Evolutionary conservation across 92 coral and sea anemone species (phyloP).

Genomic region (Phenganax stokvisi): DNA sequence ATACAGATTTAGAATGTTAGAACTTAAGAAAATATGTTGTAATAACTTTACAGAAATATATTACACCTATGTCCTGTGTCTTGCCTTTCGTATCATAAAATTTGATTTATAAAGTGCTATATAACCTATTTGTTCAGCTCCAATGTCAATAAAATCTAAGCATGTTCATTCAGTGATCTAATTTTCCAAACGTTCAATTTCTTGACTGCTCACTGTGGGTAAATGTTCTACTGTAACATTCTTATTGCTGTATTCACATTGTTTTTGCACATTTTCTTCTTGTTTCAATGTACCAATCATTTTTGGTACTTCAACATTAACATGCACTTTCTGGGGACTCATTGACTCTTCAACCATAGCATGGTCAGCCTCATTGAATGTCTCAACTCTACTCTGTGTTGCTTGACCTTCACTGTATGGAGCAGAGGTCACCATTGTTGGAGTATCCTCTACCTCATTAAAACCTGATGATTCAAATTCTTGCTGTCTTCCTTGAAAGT

Average conservation of each 20-base stretch:
- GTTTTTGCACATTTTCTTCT: constrained; percentile 2
- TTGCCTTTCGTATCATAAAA: too few species aligned
- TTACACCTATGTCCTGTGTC: too few species aligned
- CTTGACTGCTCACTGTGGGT: background rate
- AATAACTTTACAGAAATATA: too few species aligned
- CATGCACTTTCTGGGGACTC: too few species aligned
- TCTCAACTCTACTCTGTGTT: background rate
- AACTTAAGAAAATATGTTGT: too few species aligned
- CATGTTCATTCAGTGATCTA: too few species aligned
- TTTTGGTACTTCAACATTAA: background rate
- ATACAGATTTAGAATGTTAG: background rate
- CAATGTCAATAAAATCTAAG: too few species aligned
- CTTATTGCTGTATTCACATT: background rate
- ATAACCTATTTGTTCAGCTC: too few species aligned
- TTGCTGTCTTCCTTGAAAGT: background rate
- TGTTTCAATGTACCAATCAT: background rate
- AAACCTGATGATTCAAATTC: background rate
- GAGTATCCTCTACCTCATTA: background rate
- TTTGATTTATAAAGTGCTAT: too few species aligned
- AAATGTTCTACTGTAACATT: constrained; percentile 9
- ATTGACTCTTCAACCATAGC: too few species aligned
- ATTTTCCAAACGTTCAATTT: too few species aligned
- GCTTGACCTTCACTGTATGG: background rate
- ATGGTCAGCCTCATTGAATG: background rate
- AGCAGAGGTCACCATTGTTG: constrained; percentile 22